Base-by-base conservation (phyloP, 2,113 vertebrate genomes). In the Periophthalmodon schlosseri region DNA sequence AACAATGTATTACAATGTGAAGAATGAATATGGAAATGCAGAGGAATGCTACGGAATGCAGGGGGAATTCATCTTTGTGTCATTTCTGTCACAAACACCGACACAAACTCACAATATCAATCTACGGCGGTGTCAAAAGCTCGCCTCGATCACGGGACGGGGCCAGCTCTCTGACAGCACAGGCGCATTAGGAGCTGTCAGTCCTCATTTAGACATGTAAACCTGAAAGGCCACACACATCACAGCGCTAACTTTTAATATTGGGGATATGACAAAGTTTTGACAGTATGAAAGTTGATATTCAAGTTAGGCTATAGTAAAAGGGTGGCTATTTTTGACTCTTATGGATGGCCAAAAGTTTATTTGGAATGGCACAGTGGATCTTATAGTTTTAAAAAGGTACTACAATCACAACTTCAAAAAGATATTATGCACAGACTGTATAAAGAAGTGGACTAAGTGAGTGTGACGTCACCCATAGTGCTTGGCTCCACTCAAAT, bases 91-190 rank as follows among this genome's bases (percentile, higher is more conserved):
- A 61, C 64, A 57, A 49, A 73, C 39, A 69, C 65, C 76, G 34
- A 39, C 65, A 39, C 61, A 52, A 76, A 74, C 82, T 57, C 74
- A 49, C 73, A 83, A 65, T 88, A 89, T 90, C 89, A 86, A 87
- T 91, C 85, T 89, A 47, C 64, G 88, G 72, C 80, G 70, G 83
- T 87, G 87, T 86, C 88, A 85, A 86, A 89, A 80, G 79, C 86
- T 88, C 87, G 84, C 87, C 82, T 88, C 75, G 81, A 83, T 78
- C 81, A 44, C 72, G 69, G 86, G 84, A 75, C 10, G 68, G 75
- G 81, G 82, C 79, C 64, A 90, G 88, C 85, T 88, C 88, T 86
- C 83, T 89, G 89, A 88, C 87, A 88, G 87, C 75, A 81, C 86
- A 78, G 87, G 88, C 84, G 82, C 89, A 88, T 90, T 80, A 78